Base-by-base conservation (phyloP, 1,140 invertebrate species). In the Sycobia sp. region DNA sequence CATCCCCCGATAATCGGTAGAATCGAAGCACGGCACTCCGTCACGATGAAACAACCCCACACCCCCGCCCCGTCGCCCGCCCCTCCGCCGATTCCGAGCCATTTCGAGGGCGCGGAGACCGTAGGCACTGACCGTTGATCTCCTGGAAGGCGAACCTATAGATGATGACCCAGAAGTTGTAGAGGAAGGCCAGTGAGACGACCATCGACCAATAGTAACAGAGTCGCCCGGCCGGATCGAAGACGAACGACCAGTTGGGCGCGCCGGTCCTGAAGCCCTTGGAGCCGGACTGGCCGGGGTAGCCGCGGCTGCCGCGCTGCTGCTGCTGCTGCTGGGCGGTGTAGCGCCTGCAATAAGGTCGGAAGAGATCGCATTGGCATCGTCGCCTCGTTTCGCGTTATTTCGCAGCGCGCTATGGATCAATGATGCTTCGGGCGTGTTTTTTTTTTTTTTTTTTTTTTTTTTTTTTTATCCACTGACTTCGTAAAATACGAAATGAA, bases 101-200 rank as follows among this genome's bases (percentile, higher is more conserved):
- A 32, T 32, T 32, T 32, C 29, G 11, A 11, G 29, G 29, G 29
- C n/a, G n/a, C n/a, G n/a, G 29, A 32, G 59, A 63, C 38, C 41
- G 50, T 32, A 58, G 65, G 25, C 49, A 85, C 88, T 87, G 71
- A 90, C 89, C 87, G 76, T 93, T 92, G 70, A 93, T 93, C 82
- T 93, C 92, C 82, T 93, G 91, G 83, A 99, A 98, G 81, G 96
- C 94, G 86, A 97, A 98, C 79, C 96, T 89, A 86, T 97, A 98
- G 73, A 97, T 96, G 82, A 98, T 95, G 74, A 97, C 95, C 96
- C 95, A 97, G 76, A 98, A 97, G 83, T 99, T 99, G 85, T 99
- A 99, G 62, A 98, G 89, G 83, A 98, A 98, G 70, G 96, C 96
- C 69, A 98, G 86, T 56, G 95, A 97, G 36, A 98, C 96, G 38